Evolutionary conservation across 1,140 invertebrate species (phyloP).

Genomic region (Trypoxylus dichotomus): DNA sequence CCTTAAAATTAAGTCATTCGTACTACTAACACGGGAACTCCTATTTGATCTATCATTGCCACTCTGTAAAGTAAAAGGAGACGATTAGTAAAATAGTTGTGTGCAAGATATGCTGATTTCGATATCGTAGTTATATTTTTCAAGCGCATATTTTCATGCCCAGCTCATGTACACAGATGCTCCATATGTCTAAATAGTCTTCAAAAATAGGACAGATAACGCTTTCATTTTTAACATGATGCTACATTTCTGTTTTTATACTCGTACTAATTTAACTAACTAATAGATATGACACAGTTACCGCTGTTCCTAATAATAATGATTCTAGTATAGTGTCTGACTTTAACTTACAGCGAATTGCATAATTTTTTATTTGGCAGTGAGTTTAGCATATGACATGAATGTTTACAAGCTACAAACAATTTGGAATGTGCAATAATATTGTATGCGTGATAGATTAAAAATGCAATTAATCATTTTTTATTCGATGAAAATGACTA

Average conservation of each 20-base stretch:
- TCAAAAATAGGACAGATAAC: neutral
- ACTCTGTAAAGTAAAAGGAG: constrained; percentile 63
- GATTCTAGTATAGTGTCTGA: neutral
- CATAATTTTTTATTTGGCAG: neutral
- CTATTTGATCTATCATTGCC: constrained; percentile 68
- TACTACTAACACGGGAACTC: constrained; percentile 62
- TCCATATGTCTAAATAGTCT: neutral
- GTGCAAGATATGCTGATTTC: neutral
- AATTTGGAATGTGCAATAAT: neutral
- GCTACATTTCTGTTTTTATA: neutral
- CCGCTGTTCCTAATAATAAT: neutral
- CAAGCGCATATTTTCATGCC: neutral
- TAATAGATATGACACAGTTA: neutral
- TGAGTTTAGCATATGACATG: neutral
- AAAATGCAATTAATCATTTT: too few species aligned
- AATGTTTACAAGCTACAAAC: neutral
- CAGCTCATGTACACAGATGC: neutral
- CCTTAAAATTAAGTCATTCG: constrained; percentile 58
- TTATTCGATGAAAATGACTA: too few species aligned
- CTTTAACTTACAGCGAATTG: neutral
- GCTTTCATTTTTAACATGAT: neutral
- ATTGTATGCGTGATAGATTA: too few species aligned
- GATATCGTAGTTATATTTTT: neutral
- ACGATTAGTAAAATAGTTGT: neutral
- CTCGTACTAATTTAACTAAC: neutral